Conservation (phyloP, 2,113 vertebrate genomes). For the Vulpes vulpes region DNA sequence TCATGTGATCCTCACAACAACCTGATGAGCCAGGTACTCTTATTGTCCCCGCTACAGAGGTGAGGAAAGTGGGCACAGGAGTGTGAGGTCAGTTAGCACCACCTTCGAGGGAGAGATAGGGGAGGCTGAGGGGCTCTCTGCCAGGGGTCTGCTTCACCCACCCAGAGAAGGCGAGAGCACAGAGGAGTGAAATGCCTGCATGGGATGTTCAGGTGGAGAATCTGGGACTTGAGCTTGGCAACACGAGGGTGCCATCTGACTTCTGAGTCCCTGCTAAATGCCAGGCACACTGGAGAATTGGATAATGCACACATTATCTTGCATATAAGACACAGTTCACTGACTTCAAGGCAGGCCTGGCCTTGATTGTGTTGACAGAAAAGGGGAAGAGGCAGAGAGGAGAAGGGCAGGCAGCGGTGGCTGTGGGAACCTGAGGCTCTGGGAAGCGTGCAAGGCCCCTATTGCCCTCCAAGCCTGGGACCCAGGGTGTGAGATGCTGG, state of each 20-base stretch:
- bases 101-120: neutral
- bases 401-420: rapidly evolving
- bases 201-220: neutral
- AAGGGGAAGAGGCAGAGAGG: neutral
- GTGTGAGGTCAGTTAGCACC: rapidly evolving
- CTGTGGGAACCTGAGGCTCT: neutral
- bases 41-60: neutral
- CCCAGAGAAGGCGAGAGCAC: neutral
- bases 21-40: neutral
- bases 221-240: neutral
- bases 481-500: neutral
- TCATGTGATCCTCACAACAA: neutral
- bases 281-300: neutral
- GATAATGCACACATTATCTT: neutral
- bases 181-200: neutral
- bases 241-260: neutral
- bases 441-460: neutral
- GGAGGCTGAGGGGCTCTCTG: neutral
- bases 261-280: neutral
- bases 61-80: neutral
- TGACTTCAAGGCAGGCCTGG: neutral
- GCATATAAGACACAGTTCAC: neutral
- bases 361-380: neutral
- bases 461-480: neutral
- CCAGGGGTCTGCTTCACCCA: neutral